Evolutionary conservation across 2,797 vertebrate species (phyloP).

Genomic region (Oceanodroma leucorhoa): DNA sequence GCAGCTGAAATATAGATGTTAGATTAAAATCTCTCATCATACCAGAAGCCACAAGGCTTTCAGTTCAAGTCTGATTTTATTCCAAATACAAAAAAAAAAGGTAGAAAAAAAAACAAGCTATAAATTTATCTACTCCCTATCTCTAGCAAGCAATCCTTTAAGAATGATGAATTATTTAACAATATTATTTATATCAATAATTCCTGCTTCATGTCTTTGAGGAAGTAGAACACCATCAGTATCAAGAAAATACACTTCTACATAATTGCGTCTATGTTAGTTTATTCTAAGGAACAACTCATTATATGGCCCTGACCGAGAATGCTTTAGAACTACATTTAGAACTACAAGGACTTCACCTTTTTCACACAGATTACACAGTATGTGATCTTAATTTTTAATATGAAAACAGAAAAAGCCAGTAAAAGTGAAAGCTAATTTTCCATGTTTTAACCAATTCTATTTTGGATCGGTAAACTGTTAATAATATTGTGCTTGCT

Average conservation of each 20-base stretch:
- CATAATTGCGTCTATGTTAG: not conserved
- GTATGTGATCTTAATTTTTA: not conserved
- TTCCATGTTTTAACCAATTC: not conserved
- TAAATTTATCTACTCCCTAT: not conserved
- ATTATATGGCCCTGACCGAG: not conserved
- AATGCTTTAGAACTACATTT: not conserved
- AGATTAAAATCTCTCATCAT: not conserved
- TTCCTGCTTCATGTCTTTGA: not conserved
- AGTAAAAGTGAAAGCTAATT: not conserved
- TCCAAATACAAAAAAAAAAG: not conserved
- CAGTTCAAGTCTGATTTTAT: not conserved
- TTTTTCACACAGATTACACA: not conserved
- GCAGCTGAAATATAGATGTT: not conserved
- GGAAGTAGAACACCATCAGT: not conserved
- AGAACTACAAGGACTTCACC: not conserved
- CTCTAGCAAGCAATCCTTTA: not conserved
- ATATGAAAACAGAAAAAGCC: no score
- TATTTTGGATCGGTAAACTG: not conserved
- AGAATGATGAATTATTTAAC: not conserved
- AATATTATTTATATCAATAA: not conserved
- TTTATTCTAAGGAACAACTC: not conserved
- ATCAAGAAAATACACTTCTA: not conserved
- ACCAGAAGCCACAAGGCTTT: not conserved
- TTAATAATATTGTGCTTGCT: not conserved
- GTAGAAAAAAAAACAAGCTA: not conserved